Percentiles rank a stretch among this genome's conserved stretches.
Conservation (phyloP, 2,797 vertebrate genomes). For the Neosalanx taihuensis region DNA sequence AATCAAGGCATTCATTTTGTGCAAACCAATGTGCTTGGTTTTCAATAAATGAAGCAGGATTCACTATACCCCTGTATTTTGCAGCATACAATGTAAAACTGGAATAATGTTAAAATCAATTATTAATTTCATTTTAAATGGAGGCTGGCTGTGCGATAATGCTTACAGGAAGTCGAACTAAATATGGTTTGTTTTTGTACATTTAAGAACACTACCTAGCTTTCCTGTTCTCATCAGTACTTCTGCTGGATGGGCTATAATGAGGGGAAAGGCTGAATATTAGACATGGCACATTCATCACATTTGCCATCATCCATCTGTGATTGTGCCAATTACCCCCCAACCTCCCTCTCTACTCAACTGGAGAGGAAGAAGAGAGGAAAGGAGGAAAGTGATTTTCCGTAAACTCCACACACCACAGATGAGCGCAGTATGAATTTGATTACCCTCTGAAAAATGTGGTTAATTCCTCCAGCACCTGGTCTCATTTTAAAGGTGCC, state of each 20-base stretch:
- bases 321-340: constrained; percentile 1
- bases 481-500: constrained; percentile 28
- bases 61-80: constrained; percentile 9
- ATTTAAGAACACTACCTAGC: neutral
- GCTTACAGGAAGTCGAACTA: constrained; percentile 24
- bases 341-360: neutral
- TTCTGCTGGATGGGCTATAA: neutral
- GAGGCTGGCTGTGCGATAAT: neutral
- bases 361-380: constrained; percentile 2
- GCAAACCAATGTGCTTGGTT: neutral
- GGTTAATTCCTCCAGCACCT: constrained; percentile 55
- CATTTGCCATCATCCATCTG: neutral
- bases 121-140: constrained; percentile 38
- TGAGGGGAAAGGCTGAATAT: neutral
- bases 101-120: constrained; percentile 38
- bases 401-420: neutral
- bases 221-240: neutral
- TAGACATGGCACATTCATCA: constrained; percentile 7
- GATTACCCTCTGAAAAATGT: constrained; percentile 60
- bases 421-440: constrained; percentile 1
- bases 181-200: constrained; percentile 14
- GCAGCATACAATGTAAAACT: constrained; percentile 22
- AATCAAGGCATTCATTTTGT: constrained; percentile 20
- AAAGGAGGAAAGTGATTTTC: neutral
- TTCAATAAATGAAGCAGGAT: constrained; percentile 21